Evolutionary conservation across 1,140 invertebrate genomes (phyloP), one percentile per base, ranked within the genome.

Genomic region (Venturia canescens): DNA sequence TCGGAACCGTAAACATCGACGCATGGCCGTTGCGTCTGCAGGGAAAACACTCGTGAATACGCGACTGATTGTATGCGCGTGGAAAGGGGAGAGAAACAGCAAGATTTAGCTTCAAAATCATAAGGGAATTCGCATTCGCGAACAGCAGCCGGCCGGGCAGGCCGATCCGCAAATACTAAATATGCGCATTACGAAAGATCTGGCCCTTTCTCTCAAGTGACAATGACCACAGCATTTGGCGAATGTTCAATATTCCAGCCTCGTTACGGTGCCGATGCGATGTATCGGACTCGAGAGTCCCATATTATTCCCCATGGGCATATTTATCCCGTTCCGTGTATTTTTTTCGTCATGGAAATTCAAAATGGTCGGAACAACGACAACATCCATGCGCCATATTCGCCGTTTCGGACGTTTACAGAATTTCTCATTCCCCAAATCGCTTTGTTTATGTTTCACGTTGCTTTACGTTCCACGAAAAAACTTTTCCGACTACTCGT

Each of bases 321-420:
- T 23, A 26, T 63, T 26, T 63, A 26, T 26, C n/a, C 15, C 23
- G 23, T 27, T 23, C 23, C 50, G 23, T 63, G 27, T 63, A 21
- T 63, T 23, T 63, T 63, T 63, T 63, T 63, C 60, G 60, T 63
- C 23, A 63, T 63, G 60, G 13, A 63, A 63, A 63, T 63, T 23
- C 23, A 63, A 23, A 27, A 63, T 63, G 60, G 60, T 23, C 23
- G 15, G 3, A 13, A 27, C 27, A 63, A 63, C 60, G 60, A 63
- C 27, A 26, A 63, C 23, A 9, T 63, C 23, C 60, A 13, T 4
- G 15, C 60, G 21, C 3, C 2, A 57, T 23, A 63, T 63, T 23
- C 60, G 23, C 60, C 4, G 15, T 63, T 63, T 26, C 60, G n/a
- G 3, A 0, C n/a, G n/a, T 53, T 3, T 53, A 1, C n/a, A 53